Percentiles rank a stretch among this genome's conserved stretches.
Conservation (phyloP, 2,113 vertebrate genomes). For the Mobula hypostoma region DNA sequence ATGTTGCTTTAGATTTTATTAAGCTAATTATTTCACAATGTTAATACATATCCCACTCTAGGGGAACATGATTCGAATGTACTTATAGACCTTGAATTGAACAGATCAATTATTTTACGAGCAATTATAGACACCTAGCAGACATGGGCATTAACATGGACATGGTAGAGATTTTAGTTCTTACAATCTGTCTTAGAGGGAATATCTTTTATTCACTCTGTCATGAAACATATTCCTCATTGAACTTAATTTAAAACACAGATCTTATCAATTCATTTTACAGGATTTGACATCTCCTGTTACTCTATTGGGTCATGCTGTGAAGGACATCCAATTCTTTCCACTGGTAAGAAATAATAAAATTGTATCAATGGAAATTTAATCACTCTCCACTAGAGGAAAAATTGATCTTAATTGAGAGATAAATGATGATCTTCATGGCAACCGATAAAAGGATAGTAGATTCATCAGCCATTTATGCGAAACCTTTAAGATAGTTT, state of each 20-base stretch:
- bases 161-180: neutral
- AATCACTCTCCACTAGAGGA: slow-evolving; percentile 11
- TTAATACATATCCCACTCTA: neutral
- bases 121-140: neutral
- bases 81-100: neutral
- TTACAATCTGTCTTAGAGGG: neutral
- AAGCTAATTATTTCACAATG: neutral
- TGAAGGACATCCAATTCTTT: slow-evolving; percentile 4
- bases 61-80: neutral
- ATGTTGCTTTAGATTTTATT: neutral
- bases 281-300: neutral
- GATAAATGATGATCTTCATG: slow-evolving; percentile 26
- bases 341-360: slow-evolving; percentile 1
- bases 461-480: slow-evolving; percentile 16
- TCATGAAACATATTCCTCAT: neutral
- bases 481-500: slow-evolving; percentile 14
- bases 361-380: slow-evolving; percentile 25
- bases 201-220: neutral
- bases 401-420: slow-evolving; percentile 36
- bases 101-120: neutral
- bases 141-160: neutral
- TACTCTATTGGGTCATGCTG: neutral
- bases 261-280: slow-evolving; percentile 19
- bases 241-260: neutral
- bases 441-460: slow-evolving; percentile 3